These are phyloP conservation scores for Empis livida DNA, from an alignment of 2,888 invertebrate species.

Conservation along the genomic window DNA sequence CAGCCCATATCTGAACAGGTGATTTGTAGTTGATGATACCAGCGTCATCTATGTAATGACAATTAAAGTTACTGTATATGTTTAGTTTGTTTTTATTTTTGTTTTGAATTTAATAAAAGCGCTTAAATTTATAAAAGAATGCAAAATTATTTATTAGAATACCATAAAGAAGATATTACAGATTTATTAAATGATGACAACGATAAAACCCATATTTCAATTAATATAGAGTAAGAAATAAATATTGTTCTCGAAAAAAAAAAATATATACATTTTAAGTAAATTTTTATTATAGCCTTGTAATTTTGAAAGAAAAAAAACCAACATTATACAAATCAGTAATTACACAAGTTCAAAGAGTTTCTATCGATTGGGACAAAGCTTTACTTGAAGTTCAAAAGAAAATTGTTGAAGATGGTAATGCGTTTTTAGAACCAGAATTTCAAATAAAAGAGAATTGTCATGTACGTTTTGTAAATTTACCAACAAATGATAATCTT, in stretches of 20 bases:
- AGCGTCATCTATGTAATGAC: no score
- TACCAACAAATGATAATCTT: slow-evolving; percentile 48
- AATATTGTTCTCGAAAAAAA: no score
- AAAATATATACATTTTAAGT: no score
- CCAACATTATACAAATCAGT: no score
- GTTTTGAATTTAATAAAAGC: no score
- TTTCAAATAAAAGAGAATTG: slow-evolving; percentile 47
- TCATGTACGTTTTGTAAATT: slow-evolving; percentile 50
- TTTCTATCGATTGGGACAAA: slow-evolving; percentile 41
- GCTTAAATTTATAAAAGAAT: slow-evolving; percentile 13
- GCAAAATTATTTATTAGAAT: slow-evolving; percentile 43
- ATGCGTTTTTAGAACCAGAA: slow-evolving; percentile 24
- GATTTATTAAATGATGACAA: slow-evolving; percentile 48
- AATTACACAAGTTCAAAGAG: no score
- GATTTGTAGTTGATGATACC: no score
- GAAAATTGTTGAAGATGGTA: slow-evolving; percentile 37
- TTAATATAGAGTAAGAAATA: slow-evolving; percentile 53
- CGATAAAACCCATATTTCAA: slow-evolving; percentile 46
- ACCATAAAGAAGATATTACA: slow-evolving; percentile 48
- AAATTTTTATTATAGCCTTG: no score
- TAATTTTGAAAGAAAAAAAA: no score
- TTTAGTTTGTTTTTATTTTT: no score
- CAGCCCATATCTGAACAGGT: no score
- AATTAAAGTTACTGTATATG: no score
- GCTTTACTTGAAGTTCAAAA: slow-evolving; percentile 49